Conservation (phyloP, 2,888 invertebrate species). For the Drosophila maculinotata region DNA sequence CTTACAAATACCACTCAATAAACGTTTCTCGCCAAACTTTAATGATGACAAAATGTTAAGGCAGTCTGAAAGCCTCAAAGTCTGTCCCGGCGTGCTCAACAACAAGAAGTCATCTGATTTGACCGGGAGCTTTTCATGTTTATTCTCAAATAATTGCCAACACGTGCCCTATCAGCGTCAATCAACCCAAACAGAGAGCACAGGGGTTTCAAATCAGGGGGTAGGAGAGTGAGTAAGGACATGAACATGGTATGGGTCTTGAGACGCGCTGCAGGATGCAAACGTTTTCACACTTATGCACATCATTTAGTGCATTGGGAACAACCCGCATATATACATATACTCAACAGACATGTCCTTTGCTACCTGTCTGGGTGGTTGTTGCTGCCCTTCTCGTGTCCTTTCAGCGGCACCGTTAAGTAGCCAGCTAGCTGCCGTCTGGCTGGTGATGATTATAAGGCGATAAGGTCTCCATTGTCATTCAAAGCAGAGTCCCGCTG, state of each 20-base stretch:
- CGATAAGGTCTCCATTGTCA: conserved; percentile 59
- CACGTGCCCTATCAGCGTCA: conserved; percentile 83
- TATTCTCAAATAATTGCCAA: conserved; percentile 81
- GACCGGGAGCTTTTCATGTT: conserved; percentile 61
- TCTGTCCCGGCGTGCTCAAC: conserved; percentile 35
- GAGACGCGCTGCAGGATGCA: conserved; percentile 36
- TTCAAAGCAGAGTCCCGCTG: conserved; percentile 58
- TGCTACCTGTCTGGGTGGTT: conserved; percentile 36
- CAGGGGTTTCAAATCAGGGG: not conserved
- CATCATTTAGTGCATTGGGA: conserved; percentile 66
- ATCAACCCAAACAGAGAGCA: conserved; percentile 65
- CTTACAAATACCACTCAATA: conserved; percentile 3
- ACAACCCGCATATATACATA: conserved; percentile 66
- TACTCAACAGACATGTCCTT: conserved; percentile 2
- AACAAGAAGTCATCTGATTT: conserved; percentile 60
- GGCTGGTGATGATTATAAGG: conserved; percentile 52
- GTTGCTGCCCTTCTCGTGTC: conserved; percentile 7
- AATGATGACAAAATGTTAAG: conserved; percentile 17
- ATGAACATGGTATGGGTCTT: conserved; percentile 1
- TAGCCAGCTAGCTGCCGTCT: conserved; percentile 64
- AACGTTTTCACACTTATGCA: conserved; percentile 73
- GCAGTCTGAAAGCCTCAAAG: conserved; percentile 2
- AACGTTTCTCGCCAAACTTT: conserved; percentile 8
- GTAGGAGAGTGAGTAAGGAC: no score
- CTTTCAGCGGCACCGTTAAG: conserved; percentile 50